A percentile compares a stretch with the other conserved stretches of the same genome.
phyloP scores from a whole-genome alignment of 2,113 vertebrate species.

The Poeciliopsis turrubarensis region DNA sequence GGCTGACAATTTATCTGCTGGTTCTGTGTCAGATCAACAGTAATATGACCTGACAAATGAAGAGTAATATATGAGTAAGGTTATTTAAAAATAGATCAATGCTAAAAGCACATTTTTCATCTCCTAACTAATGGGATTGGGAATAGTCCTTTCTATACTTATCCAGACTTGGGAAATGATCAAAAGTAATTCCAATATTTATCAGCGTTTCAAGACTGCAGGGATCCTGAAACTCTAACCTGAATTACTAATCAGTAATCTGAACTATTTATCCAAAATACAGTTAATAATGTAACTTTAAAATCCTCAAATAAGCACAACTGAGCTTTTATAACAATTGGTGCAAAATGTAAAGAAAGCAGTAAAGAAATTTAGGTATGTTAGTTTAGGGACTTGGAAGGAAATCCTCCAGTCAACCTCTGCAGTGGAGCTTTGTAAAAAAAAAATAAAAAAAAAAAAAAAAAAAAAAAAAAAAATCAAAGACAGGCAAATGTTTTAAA shows the following conservation, averaged over 20 bases:
- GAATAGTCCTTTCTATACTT: background rate
- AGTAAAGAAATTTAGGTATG: background rate
- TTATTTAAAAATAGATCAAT: too few species aligned
- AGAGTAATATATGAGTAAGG: too few species aligned
- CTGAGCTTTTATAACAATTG: background rate
- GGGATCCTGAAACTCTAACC: background rate
- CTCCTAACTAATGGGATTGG: too few species aligned
- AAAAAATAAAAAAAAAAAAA: conserved; percentile 22
- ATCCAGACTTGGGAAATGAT: background rate
- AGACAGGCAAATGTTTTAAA: conserved; percentile 18
- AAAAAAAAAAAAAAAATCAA: conserved; percentile 13
- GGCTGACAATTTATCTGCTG: background rate
- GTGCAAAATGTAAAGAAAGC: background rate
- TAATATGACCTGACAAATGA: too few species aligned
- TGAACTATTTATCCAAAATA: conserved; percentile 27
- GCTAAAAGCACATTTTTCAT: too few species aligned
- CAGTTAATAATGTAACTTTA: conserved; percentile 8
- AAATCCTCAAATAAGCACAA: background rate
- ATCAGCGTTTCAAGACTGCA: background rate
- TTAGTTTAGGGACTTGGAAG: background rate
- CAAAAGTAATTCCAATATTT: background rate
- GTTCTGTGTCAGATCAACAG: background rate
- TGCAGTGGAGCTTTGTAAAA: conserved; percentile 3
- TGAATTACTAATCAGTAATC: conserved; percentile 32
- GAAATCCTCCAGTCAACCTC: background rate